phyloP scores from a whole-genome alignment of 2,888 invertebrate genomes.

The Latrodectus elegans region DNA sequence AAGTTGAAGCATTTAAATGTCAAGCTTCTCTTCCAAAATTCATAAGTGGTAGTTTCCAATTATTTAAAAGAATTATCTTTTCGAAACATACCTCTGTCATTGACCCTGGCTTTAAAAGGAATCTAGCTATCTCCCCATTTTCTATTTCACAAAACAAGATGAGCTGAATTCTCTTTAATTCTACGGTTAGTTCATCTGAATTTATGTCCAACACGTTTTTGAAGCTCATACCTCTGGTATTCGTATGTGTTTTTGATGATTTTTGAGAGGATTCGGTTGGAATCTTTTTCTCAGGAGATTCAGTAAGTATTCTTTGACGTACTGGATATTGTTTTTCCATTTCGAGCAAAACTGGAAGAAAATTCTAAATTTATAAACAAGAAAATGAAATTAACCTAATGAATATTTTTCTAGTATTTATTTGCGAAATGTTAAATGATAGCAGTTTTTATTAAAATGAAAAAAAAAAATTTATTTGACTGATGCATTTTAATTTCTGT shows the following conservation, averaged over 20 bases:
- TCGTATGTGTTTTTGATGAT: neutral
- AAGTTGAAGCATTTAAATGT: no score
- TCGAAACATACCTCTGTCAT: constrained; percentile 26
- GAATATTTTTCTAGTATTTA: no score
- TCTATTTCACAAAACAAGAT: constrained; percentile 28
- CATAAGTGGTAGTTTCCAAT: neutral
- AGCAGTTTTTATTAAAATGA: no score
- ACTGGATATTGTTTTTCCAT: constrained; percentile 24
- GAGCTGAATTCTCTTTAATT: constrained; percentile 20
- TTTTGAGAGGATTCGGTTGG: neutral
- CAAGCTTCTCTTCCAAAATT: neutral
- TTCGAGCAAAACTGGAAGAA: constrained; percentile 20
- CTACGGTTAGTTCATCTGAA: neutral
- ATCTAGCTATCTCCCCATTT: constrained; percentile 29
- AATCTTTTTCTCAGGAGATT: neutral
- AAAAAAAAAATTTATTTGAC: no score
- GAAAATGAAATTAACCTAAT: no score
- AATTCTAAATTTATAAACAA: no score
- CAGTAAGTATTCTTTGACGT: constrained; percentile 21
- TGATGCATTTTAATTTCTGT: no score
- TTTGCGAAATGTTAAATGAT: no score
- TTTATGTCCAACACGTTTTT: neutral
- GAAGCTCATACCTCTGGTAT: neutral
- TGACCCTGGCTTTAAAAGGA: constrained; percentile 30
- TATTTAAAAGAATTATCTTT: neutral